Percentiles rank a stretch among this genome's conserved stretches.
Conservation (phyloP, 2,113 vertebrate species). For the Scatophagus argus region DNA sequence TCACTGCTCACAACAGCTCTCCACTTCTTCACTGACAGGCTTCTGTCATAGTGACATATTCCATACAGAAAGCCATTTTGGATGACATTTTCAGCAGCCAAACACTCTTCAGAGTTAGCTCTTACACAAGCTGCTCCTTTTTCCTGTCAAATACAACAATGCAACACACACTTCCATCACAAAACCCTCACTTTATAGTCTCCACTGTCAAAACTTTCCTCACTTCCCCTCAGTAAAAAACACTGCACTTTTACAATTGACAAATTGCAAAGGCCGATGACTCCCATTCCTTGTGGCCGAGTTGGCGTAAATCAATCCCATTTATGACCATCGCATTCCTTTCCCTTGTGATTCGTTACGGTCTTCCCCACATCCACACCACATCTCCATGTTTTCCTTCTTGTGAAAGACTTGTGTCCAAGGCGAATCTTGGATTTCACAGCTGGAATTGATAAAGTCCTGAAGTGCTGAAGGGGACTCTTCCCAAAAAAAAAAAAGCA, state of each 20-base stretch:
- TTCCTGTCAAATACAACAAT: slow-evolving; percentile 36
- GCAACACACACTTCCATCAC: slow-evolving; percentile 20
- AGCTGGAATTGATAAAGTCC: slow-evolving; percentile 75
- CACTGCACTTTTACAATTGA: slow-evolving; percentile 21
- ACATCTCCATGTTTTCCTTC: slow-evolving; percentile 33
- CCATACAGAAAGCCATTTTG: not conserved
- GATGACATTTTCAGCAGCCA: slow-evolving; percentile 6
- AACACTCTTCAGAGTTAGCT: not conserved
- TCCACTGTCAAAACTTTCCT: slow-evolving; percentile 22
- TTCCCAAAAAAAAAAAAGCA: slow-evolving; percentile 69
- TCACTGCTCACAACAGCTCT: not conserved
- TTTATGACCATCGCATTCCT: slow-evolving; percentile 62
- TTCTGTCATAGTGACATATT: not conserved
- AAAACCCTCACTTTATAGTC: not conserved
- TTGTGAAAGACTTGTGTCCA: slow-evolving; percentile 54
- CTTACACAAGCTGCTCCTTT: slow-evolving; percentile 24
- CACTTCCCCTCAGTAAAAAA: slow-evolving; percentile 22
- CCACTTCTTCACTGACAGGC: slow-evolving; percentile 10
- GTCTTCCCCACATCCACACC: slow-evolving; percentile 53
- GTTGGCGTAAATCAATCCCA: slow-evolving; percentile 52
- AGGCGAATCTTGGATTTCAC: slow-evolving; percentile 63
- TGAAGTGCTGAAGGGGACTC: slow-evolving; percentile 53
- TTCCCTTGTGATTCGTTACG: slow-evolving; percentile 41
- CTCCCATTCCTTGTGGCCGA: slow-evolving; percentile 24
- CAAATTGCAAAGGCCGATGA: slow-evolving; percentile 36